Evolutionary conservation across 2,113 vertebrate genomes (phyloP), one percentile per base, ranked within the genome.

Genomic region (Brachyistius frenatus): DNA sequence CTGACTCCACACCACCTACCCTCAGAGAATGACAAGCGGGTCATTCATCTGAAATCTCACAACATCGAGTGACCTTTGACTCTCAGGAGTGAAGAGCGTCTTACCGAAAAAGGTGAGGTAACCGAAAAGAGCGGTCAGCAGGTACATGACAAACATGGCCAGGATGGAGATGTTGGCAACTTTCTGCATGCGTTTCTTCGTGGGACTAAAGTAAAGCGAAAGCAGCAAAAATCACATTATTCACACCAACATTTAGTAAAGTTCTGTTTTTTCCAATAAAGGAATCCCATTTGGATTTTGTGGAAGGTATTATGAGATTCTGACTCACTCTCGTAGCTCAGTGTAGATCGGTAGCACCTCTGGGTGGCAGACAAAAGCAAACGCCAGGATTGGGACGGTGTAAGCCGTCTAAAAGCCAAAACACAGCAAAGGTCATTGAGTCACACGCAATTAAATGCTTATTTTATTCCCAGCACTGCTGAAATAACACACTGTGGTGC

Each of bases 51-150:
- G 4, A 74, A 37, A 47, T 30, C 2, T 37, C 52, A 73, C 33
- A 50, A 47, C 15, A 46, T 39, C 15, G 30, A 56, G 9, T 44
- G 69, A 58, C 47, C 92, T 61, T 81, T 78, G 30, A 84, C 31
- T 73, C n/a, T 54, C 5, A 44, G 11, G 33, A 15, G 32, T 35
- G n/a, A 37, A 23, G 5, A 35, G 30, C 1, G 14, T 54, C 86
- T 95, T 91, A 97, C 96, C 92, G 23, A 90, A 96, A 86, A 97
- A 97, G 10, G 96, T 97, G 74, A 97, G 94, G 92, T 97, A 97
- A 73, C 96, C 96, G 60, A 97, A 97, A 35, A 96, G 85, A 5
- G 94, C 96, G 0, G 96, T 97, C 61, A 97, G 87, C 35, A 95
- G 94, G 83, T 97, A 97, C 96, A 96, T 97, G 68, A 95, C 57